Evolutionary conservation across 2,113 vertebrate genomes (phyloP).

Genomic region (Apodemus speciosus): DNA sequence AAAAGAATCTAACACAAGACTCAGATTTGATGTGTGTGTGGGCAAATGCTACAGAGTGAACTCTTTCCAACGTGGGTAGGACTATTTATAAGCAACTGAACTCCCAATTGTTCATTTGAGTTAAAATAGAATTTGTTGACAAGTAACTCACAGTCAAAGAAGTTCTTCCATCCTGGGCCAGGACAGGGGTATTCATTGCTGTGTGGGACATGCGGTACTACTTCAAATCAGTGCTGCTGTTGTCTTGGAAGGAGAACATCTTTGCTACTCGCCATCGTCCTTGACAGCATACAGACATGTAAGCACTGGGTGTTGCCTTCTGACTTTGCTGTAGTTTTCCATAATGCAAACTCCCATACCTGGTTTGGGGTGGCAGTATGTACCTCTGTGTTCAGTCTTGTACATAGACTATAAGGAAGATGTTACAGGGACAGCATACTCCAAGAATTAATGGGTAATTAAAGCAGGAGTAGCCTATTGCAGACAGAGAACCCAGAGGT

Average conservation of each 20-base stretch:
- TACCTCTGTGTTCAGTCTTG: not conserved
- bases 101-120: constrained; percentile 28
- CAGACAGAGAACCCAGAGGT: not conserved
- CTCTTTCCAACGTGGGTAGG: not conserved
- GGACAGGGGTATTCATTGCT: not conserved
- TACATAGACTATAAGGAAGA: not conserved
- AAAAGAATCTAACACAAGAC: not conserved
- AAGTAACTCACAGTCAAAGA: constrained; percentile 46
- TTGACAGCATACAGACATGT: not conserved
- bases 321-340: not conserved
- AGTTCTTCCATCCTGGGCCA: not conserved
- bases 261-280: no score
- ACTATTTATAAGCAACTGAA: constrained; percentile 32
- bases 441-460: not conserved
- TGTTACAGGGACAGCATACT: not conserved
- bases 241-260: not conserved
- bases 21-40: not conserved
- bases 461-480: not conserved
- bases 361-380: not conserved
- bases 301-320: not conserved
- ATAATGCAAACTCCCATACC: not conserved
- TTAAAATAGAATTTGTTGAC: constrained; percentile 30
- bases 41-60: not conserved
- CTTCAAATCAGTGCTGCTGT: no score
- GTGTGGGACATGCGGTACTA: rapidly evolving